Evolutionary conservation across 2,888 invertebrate species (phyloP), one percentile per base, ranked within the genome.

Genomic region (Latrodectus elegans): DNA sequence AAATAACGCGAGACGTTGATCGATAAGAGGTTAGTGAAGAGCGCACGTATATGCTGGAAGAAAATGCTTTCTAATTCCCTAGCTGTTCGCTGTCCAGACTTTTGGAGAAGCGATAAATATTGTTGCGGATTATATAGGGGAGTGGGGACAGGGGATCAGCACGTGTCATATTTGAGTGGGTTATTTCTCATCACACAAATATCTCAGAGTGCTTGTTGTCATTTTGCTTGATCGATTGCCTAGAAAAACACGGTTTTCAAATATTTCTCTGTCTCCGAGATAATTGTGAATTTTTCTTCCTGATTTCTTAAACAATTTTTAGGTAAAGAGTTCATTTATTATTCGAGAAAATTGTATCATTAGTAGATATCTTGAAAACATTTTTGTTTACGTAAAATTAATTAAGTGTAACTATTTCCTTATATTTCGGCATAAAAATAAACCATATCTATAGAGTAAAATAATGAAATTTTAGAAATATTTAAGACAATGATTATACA

Each of bases 31-130:
- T 15, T 60, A 60, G 60, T 15, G n/a, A 60, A 15, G 60, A 15
- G 60, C n/a, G n/a, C 60, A 60, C 60, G n/a, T 60, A 60, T 60
- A 6, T 60, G 12, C 60, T 11, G n/a, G 14, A 38, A 60, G 10
- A 60, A 60, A 15, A 60, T 60, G 60, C 60, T 60, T 60, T 60
- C 14, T 60, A 60, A 60, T 60, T n/a, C 60, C 52, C 8, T n/a
- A 26, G 81, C n/a, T 74, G 73, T 67, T 73, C 67, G 8, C 26
- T n/a, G 53, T n/a, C 26, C 26, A 74, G 74, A 74, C 52, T 74
- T 65, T 67, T 15, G 15, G 51, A 55, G 60, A 17, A 53, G 67
- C 81, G 81, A 81, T 81, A 81, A 81, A 81, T 81, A 81, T 74
- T 81, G 73, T 74, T 26, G 22, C 26, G 38, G 81, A 81, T 81